These are phyloP conservation scores for Phycodurus eques DNA, from an alignment of 2,113 vertebrate species.

Conservation along the genomic window DNA sequence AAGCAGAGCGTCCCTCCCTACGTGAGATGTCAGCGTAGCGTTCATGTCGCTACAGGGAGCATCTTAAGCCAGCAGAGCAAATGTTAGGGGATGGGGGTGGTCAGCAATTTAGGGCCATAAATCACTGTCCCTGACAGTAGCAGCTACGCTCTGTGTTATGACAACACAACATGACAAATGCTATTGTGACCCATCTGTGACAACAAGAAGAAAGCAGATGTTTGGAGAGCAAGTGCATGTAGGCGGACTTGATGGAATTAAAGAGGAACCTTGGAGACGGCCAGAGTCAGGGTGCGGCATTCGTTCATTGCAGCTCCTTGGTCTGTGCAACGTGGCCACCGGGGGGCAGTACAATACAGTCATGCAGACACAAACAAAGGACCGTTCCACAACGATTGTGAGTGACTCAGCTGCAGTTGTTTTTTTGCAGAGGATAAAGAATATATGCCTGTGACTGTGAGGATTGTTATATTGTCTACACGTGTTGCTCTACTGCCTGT, in stretches of 20 bases:
- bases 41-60: constrained; percentile 51
- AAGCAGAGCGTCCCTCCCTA: constrained; percentile 7
- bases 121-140: constrained; percentile 38
- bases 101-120: constrained; percentile 33
- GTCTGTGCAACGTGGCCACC: no score
- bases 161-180: constrained; percentile 44
- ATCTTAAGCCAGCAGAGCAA: constrained; percentile 51
- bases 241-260: neutral
- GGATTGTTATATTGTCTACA: no score
- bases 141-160: constrained; percentile 37
- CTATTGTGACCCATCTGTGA: constrained; percentile 47
- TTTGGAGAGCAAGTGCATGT: neutral
- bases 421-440: no score
- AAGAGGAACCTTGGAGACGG: neutral
- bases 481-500: no score
- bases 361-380: no score
- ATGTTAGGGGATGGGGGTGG: constrained; percentile 41
- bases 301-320: no score
- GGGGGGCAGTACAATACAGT: no score
- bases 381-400: no score
- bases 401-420: no score
- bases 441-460: no score
- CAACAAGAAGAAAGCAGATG: constrained; percentile 33
- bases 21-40: constrained; percentile 17
- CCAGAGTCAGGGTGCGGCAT: neutral